Conservation (phyloP, 2,113 vertebrate species). For the Alaudala cheleensis region DNA sequence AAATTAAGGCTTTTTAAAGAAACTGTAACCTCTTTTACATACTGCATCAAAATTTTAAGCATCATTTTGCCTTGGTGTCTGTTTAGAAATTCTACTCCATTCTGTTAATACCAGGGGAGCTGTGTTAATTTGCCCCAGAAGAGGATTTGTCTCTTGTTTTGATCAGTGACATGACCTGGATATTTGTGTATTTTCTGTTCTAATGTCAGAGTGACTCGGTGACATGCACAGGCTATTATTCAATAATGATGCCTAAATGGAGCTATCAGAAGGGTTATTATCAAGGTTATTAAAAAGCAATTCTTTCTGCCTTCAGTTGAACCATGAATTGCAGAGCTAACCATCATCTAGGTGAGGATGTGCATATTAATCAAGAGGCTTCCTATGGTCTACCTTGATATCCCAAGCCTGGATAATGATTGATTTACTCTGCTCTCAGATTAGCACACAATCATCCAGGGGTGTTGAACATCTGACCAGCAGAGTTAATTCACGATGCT, state of each 20-base stretch:
- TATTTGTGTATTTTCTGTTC: slow-evolving; percentile 46
- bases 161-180: slow-evolving; percentile 13
- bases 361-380: slow-evolving; percentile 66
- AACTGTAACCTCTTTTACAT: not conserved
- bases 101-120: not conserved
- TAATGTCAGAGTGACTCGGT: slow-evolving; percentile 9
- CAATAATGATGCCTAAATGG: slow-evolving; percentile 53
- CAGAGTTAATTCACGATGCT: slow-evolving; percentile 28
- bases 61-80: not conserved
- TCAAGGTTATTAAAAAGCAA: slow-evolving; percentile 67
- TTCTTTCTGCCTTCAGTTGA: slow-evolving; percentile 51
- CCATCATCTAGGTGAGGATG: slow-evolving; percentile 50
- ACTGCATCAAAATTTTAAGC: not conserved
- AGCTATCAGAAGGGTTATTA: slow-evolving; percentile 60
- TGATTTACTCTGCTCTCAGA: slow-evolving; percentile 31
- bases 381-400: slow-evolving; percentile 48
- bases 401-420: slow-evolving; percentile 39
- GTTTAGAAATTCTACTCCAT: not conserved
- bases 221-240: slow-evolving; percentile 35
- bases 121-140: not conserved
- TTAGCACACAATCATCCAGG: slow-evolving; percentile 9
- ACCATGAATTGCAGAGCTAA: slow-evolving; percentile 26
- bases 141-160: slow-evolving; percentile 15
- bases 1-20: not conserved
- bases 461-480: slow-evolving; percentile 53